Base-by-base conservation (phyloP, 1,140 invertebrate genomes). In the Drosophila novamexicana region DNA sequence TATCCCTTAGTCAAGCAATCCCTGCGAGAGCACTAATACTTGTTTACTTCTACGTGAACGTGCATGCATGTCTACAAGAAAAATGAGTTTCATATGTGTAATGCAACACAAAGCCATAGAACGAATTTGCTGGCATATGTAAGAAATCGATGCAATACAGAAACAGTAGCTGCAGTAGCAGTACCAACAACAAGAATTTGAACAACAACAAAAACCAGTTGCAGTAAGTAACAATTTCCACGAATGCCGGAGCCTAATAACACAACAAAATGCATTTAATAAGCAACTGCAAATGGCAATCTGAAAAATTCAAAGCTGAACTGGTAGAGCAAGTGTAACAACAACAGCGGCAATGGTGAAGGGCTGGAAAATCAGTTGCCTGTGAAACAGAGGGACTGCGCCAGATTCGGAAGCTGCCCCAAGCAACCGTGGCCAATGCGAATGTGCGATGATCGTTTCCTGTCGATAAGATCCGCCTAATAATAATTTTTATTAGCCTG, bases 361-460 rank as follows among this genome's bases (percentile, higher is more conserved):
- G 42, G 68, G 49, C 39, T 40, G 62, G 10, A 42, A 63, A 63
- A 62, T 58, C 50, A 40, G 53, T 22, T 34, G 75, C 6, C 44
- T 50, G 56, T 8, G 40, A 42, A 50, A 49, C 29, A 32, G 18
- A 7, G 32, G 8, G 34, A 50, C 44, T 50, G 12, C 8, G n/a
- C 9, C 10, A 61, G 18, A 67, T 22, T 47, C 64, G 47, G 54
- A 50, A 64, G 63, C 59, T 64, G 56, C 18, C 53, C 52, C 16
- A 59, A 62, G 59, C 61, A 78, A 53, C 78, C 53, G 57, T 57
- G 45, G 66, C 72, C 65, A 80, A 86, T 70, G 66, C 76, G 68
- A 88, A 86, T 89, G 84, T 90, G 85, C 84, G 84, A 89, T 90
- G 84, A 84, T 89, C 77, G 84, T 75, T 89, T 89, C 84, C 80